Evolutionary conservation across 2,888 invertebrate genomes (phyloP).

Genomic region (Lamellibrachia satsuma): DNA sequence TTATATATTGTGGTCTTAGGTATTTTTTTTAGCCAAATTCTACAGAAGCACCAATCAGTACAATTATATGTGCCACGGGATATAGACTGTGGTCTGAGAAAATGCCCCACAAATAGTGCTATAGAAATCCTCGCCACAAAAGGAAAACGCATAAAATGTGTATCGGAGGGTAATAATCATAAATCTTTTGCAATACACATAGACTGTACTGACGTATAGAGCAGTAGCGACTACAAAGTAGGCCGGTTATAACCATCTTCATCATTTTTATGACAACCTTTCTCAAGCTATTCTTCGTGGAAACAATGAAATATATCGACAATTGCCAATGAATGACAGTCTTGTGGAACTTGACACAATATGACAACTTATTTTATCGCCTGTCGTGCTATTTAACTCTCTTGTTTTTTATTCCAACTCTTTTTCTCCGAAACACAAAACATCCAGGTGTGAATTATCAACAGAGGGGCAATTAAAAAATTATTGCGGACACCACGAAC

Average conservation of each 20-base stretch:
- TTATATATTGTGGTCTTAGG: not conserved
- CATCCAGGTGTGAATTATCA: too few species aligned
- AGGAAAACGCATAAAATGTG: not conserved
- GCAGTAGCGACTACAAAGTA: not conserved
- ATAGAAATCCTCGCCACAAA: not conserved
- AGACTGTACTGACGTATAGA: not conserved
- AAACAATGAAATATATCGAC: not conserved
- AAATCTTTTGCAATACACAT: not conserved
- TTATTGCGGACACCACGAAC: too few species aligned
- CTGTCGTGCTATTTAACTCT: too few species aligned
- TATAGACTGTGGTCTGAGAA: not conserved
- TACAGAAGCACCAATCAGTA: not conserved
- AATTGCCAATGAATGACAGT: not conserved
- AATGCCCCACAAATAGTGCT: not conserved
- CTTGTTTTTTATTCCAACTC: too few species aligned
- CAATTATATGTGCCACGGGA: not conserved
- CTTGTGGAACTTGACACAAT: not conserved
- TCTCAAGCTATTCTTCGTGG: not conserved
- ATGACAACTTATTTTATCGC: not conserved
- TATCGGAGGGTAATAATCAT: not conserved
- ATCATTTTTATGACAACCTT: conserved; percentile 3
- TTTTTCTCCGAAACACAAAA: too few species aligned
- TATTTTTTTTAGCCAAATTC: not conserved
- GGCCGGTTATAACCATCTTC: not conserved
- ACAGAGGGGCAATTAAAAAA: too few species aligned